Evolutionary conservation across 1,140 invertebrate species (phyloP).

Genomic region (Thaumetopoea pityocampa): DNA sequence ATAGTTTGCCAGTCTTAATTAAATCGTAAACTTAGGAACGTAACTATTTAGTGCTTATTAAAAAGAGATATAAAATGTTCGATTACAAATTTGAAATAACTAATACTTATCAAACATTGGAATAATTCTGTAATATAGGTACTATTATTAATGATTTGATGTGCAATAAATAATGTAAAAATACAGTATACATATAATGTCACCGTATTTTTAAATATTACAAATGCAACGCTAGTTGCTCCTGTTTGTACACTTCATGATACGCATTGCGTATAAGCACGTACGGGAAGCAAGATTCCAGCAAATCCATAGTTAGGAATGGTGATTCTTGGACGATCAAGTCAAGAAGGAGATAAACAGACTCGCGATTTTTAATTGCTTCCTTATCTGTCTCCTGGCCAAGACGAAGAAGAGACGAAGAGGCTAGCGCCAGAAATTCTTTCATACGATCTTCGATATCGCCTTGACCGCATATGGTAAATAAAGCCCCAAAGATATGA

Average conservation of each 20-base stretch:
- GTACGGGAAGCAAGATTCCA: constrained; percentile 99
- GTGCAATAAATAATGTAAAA: no score
- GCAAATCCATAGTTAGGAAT: constrained; percentile 97
- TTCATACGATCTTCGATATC: constrained; percentile 99
- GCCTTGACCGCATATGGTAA: constrained; percentile 94
- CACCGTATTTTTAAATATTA: no score
- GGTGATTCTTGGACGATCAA: constrained; percentile 98
- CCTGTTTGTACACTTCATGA: constrained; percentile 94
- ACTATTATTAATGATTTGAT: constrained; percentile 14
- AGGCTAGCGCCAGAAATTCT: constrained; percentile 97
- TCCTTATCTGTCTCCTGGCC: constrained; percentile 98
- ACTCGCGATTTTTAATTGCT: constrained; percentile 94
- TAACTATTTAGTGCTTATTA: no score
- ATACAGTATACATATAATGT: no score
- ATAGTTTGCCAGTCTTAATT: no score
- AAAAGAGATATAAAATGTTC: no score
- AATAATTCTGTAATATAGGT: constrained; percentile 18
- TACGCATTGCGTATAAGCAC: constrained; percentile 97
- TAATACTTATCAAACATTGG: constrained; percentile 6
- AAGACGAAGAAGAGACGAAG: constrained; percentile 94
- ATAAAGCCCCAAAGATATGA: constrained; percentile 96
- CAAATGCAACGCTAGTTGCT: constrained; percentile 80
- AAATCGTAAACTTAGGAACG: no score
- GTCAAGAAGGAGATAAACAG: constrained; percentile 96
- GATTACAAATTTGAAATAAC: constrained; percentile 4